phyloP scores from a whole-genome alignment of 2,113 vertebrate genomes.

The Melanerpes aurifrons region DNA sequence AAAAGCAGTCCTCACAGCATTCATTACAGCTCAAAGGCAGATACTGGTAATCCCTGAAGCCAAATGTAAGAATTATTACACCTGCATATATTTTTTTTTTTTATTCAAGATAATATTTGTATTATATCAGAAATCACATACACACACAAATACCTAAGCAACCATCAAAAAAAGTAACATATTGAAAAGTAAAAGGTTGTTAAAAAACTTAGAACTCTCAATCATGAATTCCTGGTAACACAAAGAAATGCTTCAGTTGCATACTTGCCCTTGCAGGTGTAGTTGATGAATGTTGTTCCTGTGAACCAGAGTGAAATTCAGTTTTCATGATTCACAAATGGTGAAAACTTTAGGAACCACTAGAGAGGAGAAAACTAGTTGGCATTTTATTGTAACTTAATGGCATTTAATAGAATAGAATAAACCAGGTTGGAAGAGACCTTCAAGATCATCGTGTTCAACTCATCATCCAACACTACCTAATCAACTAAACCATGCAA shows the following conservation, averaged over 20 bases:
- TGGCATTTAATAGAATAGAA: neutral
- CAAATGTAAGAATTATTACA: neutral
- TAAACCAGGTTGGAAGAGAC: too few species aligned
- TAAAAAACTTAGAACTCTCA: neutral
- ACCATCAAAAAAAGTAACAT: neutral
- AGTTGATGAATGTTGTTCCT: slow-evolving; percentile 11
- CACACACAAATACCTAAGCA: neutral
- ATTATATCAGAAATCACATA: neutral
- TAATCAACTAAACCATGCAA: too few species aligned
- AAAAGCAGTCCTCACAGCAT: neutral
- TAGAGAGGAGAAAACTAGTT: slow-evolving; percentile 30
- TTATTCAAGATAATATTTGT: neutral
- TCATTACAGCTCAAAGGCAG: neutral
- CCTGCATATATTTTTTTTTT: rapidly evolving
- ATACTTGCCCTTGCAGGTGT: slow-evolving; percentile 23
- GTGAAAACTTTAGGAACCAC: slow-evolving; percentile 1
- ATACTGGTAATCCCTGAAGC: neutral
- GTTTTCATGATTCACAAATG: slow-evolving; percentile 7
- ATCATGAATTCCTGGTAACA: neutral
- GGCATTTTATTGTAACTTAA: slow-evolving; percentile 8
- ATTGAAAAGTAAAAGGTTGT: neutral
- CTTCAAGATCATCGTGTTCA: too few species aligned
- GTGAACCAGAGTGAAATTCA: slow-evolving; percentile 3
- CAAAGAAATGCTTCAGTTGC: neutral
- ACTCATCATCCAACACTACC: too few species aligned